phyloP scores from a whole-genome alignment of 1,140 invertebrate species.

The Drosophila sp. region DNA sequence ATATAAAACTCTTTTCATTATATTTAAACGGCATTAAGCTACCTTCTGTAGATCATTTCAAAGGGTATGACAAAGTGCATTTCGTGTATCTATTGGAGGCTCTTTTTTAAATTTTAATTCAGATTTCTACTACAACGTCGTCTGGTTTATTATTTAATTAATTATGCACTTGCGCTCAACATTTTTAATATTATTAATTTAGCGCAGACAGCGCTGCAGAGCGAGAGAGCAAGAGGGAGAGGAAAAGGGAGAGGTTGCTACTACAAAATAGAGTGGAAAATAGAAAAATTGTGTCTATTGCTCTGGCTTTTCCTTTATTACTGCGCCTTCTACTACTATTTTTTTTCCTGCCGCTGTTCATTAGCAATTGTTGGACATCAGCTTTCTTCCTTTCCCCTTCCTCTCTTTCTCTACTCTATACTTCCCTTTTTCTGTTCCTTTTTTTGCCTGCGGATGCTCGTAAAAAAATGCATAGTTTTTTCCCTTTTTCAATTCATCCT shows the following conservation, averaged over 20 bases:
- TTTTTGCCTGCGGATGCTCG: conserved; percentile 2
- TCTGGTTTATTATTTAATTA: conserved; percentile 53
- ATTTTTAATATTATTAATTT: conserved; percentile 47
- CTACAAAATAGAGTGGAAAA: conserved; percentile 5
- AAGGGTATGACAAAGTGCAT: conserved; percentile 5
- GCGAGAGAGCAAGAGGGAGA: neutral
- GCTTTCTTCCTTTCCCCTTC: conserved; percentile 18
- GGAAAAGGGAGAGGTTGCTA: too few species aligned
- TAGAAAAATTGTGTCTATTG: conserved; percentile 23
- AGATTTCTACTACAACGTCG: conserved; percentile 27
- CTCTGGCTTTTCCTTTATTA: conserved; percentile 21
- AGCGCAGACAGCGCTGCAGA: conserved; percentile 11
- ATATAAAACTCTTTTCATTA: too few species aligned
- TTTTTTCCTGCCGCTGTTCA: conserved; percentile 29
- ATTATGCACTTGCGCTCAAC: conserved; percentile 47
- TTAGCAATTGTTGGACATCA: conserved; percentile 52
- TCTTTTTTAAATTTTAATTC: conserved; percentile 15
- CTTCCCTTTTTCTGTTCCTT: neutral
- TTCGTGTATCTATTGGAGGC: conserved; percentile 11
- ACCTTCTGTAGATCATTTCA: neutral
- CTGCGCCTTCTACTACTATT: neutral
- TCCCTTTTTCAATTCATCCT: conserved; percentile 3
- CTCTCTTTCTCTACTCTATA: neutral
- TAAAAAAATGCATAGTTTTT: conserved; percentile 44
- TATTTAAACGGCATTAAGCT: neutral